Evolutionary conservation across 2,113 vertebrate species (phyloP), one percentile per base, ranked within the genome.

Genomic region (Mystacornis crossleyi): DNA sequence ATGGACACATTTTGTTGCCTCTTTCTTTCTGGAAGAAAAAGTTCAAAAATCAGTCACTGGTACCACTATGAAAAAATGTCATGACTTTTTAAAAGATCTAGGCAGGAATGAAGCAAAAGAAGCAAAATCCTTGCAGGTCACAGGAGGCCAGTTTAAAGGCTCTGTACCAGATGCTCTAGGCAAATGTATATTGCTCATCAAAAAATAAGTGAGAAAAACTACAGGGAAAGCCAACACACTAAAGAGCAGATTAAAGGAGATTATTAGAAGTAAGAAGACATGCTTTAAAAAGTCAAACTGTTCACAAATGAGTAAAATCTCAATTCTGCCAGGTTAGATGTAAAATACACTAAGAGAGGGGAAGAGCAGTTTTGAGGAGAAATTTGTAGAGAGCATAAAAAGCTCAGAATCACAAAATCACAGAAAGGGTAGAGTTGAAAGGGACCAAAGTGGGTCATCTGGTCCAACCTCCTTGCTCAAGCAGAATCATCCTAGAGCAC

Each of bases 251-350:
- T 87, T 71, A 87, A 89, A 31, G 48, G 31, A 93, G 65, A 79
- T 91, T 67, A 61, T 64, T 55, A 85, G 14, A 67, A 47, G 17
- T 51, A 80, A 70, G 55, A 94, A 89, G 65, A 78, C 38, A 85
- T 84, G 36, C 13, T 90, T 93, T 91, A 31, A 79, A 70, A 90
- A 84, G 38, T 66, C 28, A 81, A 34, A 28, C 51, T 79, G 43
- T 64, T 93, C 53, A 65, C 60, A 94, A 81, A 81, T 87, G 21
- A 72, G 40, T 31, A 64, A 89, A 43, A 81, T 31, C 47, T 93
- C 36, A 66, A 42, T 14, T 61, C 54, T 81, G 20, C 23, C 33
- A 58, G 26, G 33, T 86, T 83, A 91, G 51, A 50, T 84, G 24
- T 87, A 64, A 86, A 81, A 62, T 67, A 61, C 23, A 14, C 16